Evolutionary conservation across 2,888 invertebrate species (phyloP), one percentile per base, ranked within the genome.

Genomic region (Apotomis capreana): DNA sequence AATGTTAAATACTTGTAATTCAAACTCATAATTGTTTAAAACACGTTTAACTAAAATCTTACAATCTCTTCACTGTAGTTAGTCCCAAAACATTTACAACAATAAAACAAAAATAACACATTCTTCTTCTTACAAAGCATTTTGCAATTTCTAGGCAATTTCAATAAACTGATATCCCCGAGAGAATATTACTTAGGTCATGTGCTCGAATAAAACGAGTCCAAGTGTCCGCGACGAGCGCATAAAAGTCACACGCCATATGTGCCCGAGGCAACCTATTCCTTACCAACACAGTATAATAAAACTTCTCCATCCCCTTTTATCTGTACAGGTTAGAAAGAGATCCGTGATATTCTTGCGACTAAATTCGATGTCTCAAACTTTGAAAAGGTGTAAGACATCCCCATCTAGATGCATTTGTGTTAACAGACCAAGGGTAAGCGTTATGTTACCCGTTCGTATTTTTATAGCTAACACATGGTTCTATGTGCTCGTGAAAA

Each of bases 171-270:
- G 58, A 71, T 52, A 58, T 68, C 13, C n/a, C 51, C 52, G 26
- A 69, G 62, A 58, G 36, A 49, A 63, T 62, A 52, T 63, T 58
- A 68, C 68, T 58, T 58, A 62, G 67, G 68, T 58, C 68, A 52
- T 62, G 62, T 72, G 44, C 68, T 68, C 67, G 49, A 70, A 72
- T 68, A 62, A 70, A 72, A 72, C 52, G 68, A 68, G 62, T 58
- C 62, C 71, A 68, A 63, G 68, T 72, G 71, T 70, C 62, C 71
- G 58, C 61, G 51, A 63, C 57, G 71, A 72, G 71, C 46, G 46
- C 68, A 72, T 72, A 72, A 72, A 72, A 72, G 68, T 68, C 68
- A 68, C 61, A 57, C 68, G 68, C 71, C 71, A 72, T 58, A 72
- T 72, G 71, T 37, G 70, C 40, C 58, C 71, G 57, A 51, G 68